Conservation (phyloP, 2,113 vertebrate genomes). For the Felis chaus region DNA sequence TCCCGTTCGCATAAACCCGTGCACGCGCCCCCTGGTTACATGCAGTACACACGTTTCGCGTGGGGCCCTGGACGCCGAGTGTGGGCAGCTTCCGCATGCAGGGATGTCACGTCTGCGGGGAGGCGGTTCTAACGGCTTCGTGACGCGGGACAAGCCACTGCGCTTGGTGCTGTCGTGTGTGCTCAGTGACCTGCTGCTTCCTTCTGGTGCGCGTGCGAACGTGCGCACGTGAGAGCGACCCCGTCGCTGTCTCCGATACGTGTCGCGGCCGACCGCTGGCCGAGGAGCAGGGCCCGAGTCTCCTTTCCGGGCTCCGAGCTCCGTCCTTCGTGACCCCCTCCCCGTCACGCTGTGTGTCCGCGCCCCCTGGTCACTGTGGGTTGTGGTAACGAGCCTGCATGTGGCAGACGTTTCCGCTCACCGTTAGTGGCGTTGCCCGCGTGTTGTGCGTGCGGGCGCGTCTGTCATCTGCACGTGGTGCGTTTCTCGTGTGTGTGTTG, state of each 20-base stretch:
- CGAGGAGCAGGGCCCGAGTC: not conserved
- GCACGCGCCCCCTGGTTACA: too few relatives aligned
- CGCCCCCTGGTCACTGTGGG: fast-evolving
- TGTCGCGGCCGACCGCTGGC: not conserved
- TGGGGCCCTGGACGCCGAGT: too few relatives aligned
- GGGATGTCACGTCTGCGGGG: not conserved
- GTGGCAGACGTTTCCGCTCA: fast-evolving
- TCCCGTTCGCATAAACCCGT: not conserved
- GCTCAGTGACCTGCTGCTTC: not conserved
- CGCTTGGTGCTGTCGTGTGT: fast-evolving
- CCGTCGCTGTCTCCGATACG: not conserved
- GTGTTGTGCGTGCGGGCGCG: too few relatives aligned
- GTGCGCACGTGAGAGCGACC: too few relatives aligned
- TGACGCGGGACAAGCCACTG: not conserved
- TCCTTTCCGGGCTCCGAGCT: fast-evolving
- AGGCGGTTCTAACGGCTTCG: fast-evolving
- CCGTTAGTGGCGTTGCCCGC: not conserved
- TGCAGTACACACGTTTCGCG: too few relatives aligned
- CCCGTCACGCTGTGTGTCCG: not conserved
- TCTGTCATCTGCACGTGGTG: too few relatives aligned
- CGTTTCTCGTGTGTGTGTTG: not conserved
- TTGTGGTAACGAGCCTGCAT: too few relatives aligned
- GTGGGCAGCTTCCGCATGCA: too few relatives aligned
- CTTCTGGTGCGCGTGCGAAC: fast-evolving
- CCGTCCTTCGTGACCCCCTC: not conserved